Evolutionary conservation across 2,888 invertebrate genomes (phyloP), one percentile per base, ranked within the genome.

Genomic region (Torymus tubicola): DNA sequence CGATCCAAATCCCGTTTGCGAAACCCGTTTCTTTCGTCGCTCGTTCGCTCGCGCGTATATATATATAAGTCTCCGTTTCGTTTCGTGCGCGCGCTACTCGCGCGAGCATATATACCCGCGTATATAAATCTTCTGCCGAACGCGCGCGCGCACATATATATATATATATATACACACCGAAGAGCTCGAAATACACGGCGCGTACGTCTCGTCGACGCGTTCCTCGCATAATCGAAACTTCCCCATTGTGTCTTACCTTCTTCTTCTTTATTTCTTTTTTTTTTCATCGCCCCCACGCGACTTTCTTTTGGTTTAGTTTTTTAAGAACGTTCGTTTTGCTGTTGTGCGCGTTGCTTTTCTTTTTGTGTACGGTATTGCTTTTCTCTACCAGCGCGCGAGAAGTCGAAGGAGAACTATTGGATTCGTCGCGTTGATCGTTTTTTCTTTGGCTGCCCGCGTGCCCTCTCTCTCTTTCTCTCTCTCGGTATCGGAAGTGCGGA

Each of bases 1-100:
- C 85, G 85, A 86, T 86, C 84, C 81, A 83, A 86, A 87, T 86
- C 87, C 87, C 87, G 87, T 87, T 87, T 84, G 85, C 85, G 76
- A 86, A 87, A 87, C 87, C 87, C 87, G 87, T 87, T 87, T 83
- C 84, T 82, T 85, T 84, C 76, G 71, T 69, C 67, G 71, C 71
- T 31, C 13, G 31, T 8, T 31, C 2, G 31, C 31, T 3, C 31
- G 31, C 4, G 4, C n/a, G n/a, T n/a, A n/a, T n/a, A n/a, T n/a
- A n/a, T 31, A 31, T 31, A 31, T 31, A 52, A 63, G 81, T 85
- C 58, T 10, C 55, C 24, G 55, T 42, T 63, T 53, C 72, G 31
- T 65, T 73, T 57, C 64, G 12, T 84, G 81, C 75, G 73, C 75
- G 80, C 74, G 80, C 81, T 81, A 69, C 75, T 72, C 75, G 21